Percentiles rank a stretch among this genome's conserved stretches.
Conservation (phyloP, 2,797 vertebrate genomes). For the Myioborus melanocephalus region DNA sequence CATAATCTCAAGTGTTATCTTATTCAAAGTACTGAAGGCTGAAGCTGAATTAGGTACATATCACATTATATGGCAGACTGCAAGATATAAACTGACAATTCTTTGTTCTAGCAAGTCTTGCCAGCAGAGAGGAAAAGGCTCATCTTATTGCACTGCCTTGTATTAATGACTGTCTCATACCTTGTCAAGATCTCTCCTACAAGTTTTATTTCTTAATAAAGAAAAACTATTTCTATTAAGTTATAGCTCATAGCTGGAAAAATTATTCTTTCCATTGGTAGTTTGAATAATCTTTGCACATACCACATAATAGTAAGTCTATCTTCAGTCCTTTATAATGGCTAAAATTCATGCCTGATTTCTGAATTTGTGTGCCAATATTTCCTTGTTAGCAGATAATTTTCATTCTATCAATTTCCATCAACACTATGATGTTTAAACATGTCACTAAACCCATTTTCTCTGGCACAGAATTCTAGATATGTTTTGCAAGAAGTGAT, state of each 20-base stretch:
- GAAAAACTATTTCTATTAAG: neutral
- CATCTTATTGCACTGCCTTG: neutral
- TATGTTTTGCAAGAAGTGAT: neutral
- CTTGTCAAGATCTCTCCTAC: neutral
- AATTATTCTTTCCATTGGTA: neutral
- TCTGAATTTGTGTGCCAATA: neutral
- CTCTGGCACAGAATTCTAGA: neutral
- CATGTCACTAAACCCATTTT: neutral
- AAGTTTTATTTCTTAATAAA: neutral
- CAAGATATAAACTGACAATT: neutral
- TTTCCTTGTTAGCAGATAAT: neutral
- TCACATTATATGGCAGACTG: neutral
- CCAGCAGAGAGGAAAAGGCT: neutral
- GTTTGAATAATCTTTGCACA: neutral
- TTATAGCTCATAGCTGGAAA: neutral
- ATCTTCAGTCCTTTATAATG: neutral
- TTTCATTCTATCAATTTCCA: neutral
- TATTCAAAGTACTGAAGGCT: neutral
- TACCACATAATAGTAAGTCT: neutral
- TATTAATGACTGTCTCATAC: neutral
- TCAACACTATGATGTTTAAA: neutral
- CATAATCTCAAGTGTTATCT: neutral
- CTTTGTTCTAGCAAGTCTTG: neutral
- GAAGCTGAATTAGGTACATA: neutral
- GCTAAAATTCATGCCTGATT: neutral